phyloP scores from a whole-genome alignment of 1,140 invertebrate genomes.

The Calephelis nemesis region DNA sequence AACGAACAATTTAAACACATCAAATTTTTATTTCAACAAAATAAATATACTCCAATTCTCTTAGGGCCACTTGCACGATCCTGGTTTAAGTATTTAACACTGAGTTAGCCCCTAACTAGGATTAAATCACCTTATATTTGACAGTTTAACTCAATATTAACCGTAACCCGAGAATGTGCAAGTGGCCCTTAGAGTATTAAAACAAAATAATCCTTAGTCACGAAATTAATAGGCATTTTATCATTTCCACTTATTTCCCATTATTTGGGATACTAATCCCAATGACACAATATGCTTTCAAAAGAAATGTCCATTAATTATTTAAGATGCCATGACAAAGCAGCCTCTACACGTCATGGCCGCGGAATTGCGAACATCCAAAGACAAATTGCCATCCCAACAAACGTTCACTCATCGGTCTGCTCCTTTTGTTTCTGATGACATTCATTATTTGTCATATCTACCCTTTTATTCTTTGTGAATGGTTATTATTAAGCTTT shows the following conservation, averaged over 20 bases:
- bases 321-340: conserved; percentile 25
- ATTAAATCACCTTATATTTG: too few relatives aligned
- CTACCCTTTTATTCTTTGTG: conserved; percentile 22
- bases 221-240: background rate
- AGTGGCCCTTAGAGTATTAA: too few relatives aligned
- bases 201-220: background rate
- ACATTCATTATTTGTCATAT: conserved; percentile 32
- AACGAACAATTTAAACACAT: too few relatives aligned
- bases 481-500: conserved; percentile 23
- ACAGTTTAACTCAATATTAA: too few relatives aligned
- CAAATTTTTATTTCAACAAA: too few relatives aligned
- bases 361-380: conserved; percentile 23
- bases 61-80: too few relatives aligned
- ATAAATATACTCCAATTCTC: too few relatives aligned
- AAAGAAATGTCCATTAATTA: conserved; percentile 18
- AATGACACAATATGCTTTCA: conserved; percentile 5
- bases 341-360: conserved; percentile 20
- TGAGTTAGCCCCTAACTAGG: too few relatives aligned
- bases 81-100: too few relatives aligned
- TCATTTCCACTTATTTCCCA: background rate
- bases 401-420: conserved; percentile 26
- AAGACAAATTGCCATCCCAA: conserved; percentile 30
- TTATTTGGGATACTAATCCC: background rate
- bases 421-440: conserved; percentile 28
- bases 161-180: too few relatives aligned